Evolutionary conservation across 2,113 vertebrate species (phyloP).

Genomic region (Acrocephalus kingi): DNA sequence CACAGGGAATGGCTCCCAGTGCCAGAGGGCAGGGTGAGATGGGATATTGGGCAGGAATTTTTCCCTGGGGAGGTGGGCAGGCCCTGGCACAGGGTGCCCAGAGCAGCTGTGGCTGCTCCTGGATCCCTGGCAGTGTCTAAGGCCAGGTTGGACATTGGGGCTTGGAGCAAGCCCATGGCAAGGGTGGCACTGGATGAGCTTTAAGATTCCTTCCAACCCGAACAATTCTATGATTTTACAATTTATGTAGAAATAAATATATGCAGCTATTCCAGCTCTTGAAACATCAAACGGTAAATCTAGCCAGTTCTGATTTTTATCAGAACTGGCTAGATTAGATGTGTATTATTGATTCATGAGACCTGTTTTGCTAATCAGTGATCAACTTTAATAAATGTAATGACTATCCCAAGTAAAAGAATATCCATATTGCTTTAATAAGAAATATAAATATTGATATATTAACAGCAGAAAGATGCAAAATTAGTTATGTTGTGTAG

Average conservation of each 20-base stretch:
- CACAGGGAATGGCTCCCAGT: not conserved
- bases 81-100: not conserved
- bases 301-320: not conserved
- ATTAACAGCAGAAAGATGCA: not conserved
- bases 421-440: not conserved
- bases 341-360: not conserved
- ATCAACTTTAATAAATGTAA: not conserved
- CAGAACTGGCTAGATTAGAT: not conserved
- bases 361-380: not conserved
- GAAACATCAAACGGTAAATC: not conserved
- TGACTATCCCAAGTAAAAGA: not conserved
- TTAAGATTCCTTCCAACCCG: not conserved
- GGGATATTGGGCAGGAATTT: not conserved
- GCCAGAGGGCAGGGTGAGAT: not conserved
- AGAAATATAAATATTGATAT: not conserved
- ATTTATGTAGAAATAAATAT: not conserved
- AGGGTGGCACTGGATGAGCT: not conserved
- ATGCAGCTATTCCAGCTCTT: not conserved
- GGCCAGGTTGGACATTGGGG: not conserved
- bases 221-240: not conserved
- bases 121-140: not conserved
- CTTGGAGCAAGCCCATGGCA: not conserved
- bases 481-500: not conserved
- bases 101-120: not conserved
- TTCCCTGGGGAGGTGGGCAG: not conserved